Evolutionary conservation across 2,113 vertebrate genomes (phyloP).

Genomic region (Rhegmatorhina hoffmannsi): DNA sequence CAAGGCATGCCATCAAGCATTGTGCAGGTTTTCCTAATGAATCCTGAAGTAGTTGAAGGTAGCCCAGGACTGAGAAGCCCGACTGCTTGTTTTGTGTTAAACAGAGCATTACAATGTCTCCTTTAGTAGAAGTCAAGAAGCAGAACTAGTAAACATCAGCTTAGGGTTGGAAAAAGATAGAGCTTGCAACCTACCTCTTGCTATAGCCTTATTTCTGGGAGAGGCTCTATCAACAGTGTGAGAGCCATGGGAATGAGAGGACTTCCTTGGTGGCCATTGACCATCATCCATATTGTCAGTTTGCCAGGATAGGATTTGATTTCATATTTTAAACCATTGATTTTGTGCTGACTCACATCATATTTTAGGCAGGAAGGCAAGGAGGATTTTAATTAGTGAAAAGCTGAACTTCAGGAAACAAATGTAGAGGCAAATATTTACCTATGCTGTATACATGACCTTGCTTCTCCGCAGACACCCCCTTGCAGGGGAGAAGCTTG

Average conservation of each 20-base stretch:
- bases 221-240: not conserved
- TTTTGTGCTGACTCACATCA: not conserved
- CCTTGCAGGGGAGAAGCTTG: too few species aligned
- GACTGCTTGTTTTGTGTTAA: not conserved
- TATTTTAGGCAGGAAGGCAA: not conserved
- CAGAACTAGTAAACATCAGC: not conserved
- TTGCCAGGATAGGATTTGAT: not conserved
- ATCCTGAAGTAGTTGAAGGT: not conserved
- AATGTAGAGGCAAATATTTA: not conserved
- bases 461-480: not conserved
- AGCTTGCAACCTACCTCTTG: not conserved
- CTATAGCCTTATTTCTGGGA: not conserved
- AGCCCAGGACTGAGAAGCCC: not conserved
- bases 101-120: not conserved
- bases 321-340: not conserved
- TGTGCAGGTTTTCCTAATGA: not conserved
- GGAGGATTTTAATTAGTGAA: not conserved
- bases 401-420: not conserved
- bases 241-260: not conserved
- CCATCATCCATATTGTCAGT: not conserved
- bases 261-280: not conserved
- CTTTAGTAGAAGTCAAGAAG: not conserved
- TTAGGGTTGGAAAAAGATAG: not conserved
- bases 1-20: not conserved
- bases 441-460: not conserved